A percentile compares a stretch with the other conserved stretches of the same genome.
phyloP scores from a whole-genome alignment of 1,140 invertebrate genomes.

The Diprion similis region DNA sequence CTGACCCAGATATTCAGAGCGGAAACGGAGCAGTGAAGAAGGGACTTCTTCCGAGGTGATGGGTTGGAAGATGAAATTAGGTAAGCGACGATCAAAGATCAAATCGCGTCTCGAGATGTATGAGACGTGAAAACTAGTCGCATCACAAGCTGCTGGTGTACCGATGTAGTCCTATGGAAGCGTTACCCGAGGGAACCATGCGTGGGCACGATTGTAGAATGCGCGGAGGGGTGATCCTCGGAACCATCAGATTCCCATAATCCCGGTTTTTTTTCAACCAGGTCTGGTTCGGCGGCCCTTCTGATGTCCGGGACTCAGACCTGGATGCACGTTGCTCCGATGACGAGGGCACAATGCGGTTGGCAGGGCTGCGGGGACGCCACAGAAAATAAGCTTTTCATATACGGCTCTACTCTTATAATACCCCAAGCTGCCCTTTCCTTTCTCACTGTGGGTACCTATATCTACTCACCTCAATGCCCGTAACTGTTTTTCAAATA shows the following conservation, averaged over 20 bases:
- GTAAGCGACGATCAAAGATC: no score
- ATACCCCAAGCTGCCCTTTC: conserved; percentile 33
- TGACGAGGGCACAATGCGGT: conserved; percentile 53
- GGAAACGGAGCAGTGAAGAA: conserved; percentile 41
- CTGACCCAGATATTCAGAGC: conserved; percentile 35
- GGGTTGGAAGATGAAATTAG: neutral
- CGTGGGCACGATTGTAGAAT: conserved; percentile 1
- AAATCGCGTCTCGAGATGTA: neutral
- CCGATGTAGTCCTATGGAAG: no score
- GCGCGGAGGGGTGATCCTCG: conserved; percentile 5
- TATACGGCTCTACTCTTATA: conserved; percentile 45
- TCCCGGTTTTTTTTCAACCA: conserved; percentile 30
- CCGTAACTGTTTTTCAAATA: conserved; percentile 11
- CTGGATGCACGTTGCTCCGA: conserved; percentile 41
- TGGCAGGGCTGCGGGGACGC: conserved; percentile 16
- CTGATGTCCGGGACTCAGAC: conserved; percentile 48
- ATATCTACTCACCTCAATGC: conserved; percentile 20
- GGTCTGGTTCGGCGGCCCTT: conserved; percentile 37
- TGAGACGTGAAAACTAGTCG: neutral
- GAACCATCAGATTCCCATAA: conserved; percentile 39
- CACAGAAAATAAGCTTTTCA: conserved; percentile 48
- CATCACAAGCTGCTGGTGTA: neutral
- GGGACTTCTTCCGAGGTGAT: neutral
- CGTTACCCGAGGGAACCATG: neutral
- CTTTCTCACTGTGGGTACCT: conserved; percentile 23